Evolutionary conservation across 2,797 vertebrate genomes (phyloP), one percentile per base, ranked within the genome.

Genomic region (Sebastes dallii): DNA sequence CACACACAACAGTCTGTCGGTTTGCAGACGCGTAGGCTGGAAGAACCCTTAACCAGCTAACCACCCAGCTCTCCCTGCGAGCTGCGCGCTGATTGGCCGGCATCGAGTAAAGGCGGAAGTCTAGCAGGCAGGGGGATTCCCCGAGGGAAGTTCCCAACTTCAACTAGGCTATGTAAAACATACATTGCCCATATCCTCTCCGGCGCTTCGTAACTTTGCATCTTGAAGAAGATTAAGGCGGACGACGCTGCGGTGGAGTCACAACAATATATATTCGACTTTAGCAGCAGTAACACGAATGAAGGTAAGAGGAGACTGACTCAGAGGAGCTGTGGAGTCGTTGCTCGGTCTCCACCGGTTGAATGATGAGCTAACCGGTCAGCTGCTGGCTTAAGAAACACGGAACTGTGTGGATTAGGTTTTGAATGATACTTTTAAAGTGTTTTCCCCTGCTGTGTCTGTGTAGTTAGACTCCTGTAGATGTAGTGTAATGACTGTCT

Each of bases 61-160:
- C 75, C 91, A 72, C 75, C 81, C 91, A 72, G 88, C 87, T 11
- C 87, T 75, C 46, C 82, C 80, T 72, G 50, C 11, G 56, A 80
- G 84, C 89, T 62, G n/a, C 65, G 20, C 85, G 87, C 88, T 95
- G 93, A 96, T 96, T 96, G 95, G 96, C 67, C 65, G 18, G 64
- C 14, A 5, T 8, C 72, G 75, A 11, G 70, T 76, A 75, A 94
- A 95, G 94, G 94, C 96, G 96, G 96, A 96, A 96, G 95, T 95
- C 75, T 79, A 81, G 86, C 90, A 91, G 84, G 84, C 87, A 36
- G 90, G 96, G 96, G 96, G 95, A 96, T 96, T 96, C 96, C 96
- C 96, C 95, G 96, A 95, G 95, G 96, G 96, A 96, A 96, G 95
- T 96, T 96, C 96, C 96, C 96, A 95, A 93, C 91, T 18, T 95